Conservation (phyloP, 2,797 vertebrate species). For the Myotis findleyi region DNA sequence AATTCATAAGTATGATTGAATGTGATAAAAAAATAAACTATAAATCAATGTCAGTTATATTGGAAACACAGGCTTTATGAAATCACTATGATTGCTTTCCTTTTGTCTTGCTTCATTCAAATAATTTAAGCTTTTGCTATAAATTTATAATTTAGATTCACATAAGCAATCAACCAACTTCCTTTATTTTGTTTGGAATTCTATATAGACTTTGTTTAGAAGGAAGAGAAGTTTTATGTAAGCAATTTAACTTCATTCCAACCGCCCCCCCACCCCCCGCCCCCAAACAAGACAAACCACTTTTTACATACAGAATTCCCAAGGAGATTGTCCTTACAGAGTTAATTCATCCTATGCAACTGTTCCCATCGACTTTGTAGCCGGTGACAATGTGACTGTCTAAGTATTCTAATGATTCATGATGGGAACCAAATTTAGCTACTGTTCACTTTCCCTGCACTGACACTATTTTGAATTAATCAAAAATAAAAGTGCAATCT, state of each 20-base stretch:
- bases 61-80: not conserved
- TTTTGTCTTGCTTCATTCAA: slow-evolving; percentile 26
- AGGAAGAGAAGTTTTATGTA: not conserved
- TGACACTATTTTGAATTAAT: slow-evolving; percentile 70
- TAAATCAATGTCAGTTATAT: not conserved
- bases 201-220: slow-evolving; percentile 38
- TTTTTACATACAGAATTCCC: slow-evolving; percentile 61
- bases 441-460: slow-evolving; percentile 57
- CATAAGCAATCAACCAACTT: not conserved
- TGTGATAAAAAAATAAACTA: slow-evolving; percentile 19
- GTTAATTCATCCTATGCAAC: slow-evolving; percentile 52
- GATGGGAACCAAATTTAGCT: slow-evolving; percentile 76
- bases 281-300: not conserved
- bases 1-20: slow-evolving; percentile 2
- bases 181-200: slow-evolving; percentile 49
- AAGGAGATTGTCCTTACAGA: slow-evolving; percentile 50
- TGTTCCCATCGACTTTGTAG: slow-evolving; percentile 52
- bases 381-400: slow-evolving; percentile 68
- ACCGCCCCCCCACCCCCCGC: not conserved
- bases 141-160: slow-evolving; percentile 25
- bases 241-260: slow-evolving; percentile 19
- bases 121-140: slow-evolving; percentile 34
- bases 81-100: slow-evolving; percentile 6
- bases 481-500: slow-evolving; percentile 76
- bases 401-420: slow-evolving; percentile 68